Percentiles rank a stretch among this genome's conserved stretches.
Conservation (phyloP, 2,113 vertebrate genomes). For the Microcebus ravelobensis region DNA sequence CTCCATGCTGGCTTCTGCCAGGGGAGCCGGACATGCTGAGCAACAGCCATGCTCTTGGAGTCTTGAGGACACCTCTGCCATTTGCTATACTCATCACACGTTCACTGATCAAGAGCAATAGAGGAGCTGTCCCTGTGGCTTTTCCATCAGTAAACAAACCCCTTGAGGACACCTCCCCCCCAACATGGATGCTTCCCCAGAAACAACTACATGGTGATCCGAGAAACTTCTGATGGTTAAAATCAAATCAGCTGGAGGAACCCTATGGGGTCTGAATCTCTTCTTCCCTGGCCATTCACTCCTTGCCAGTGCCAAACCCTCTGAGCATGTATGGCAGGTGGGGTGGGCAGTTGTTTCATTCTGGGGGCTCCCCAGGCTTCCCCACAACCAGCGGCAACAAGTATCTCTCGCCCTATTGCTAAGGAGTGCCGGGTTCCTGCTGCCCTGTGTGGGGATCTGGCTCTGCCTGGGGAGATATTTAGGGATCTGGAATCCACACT, state of each 20-base stretch:
- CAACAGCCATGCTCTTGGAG: not conserved
- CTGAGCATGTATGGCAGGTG: too few species aligned
- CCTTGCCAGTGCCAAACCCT: too few species aligned
- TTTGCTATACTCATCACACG: not conserved
- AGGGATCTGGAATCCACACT: not conserved
- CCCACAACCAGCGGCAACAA: not conserved
- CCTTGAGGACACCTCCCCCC: not conserved
- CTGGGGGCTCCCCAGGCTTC: not conserved
- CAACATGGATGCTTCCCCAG: not conserved
- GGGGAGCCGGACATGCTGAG: fast-evolving
- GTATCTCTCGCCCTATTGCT: not conserved
- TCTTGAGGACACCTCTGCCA: fast-evolving
- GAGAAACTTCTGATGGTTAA: not conserved
- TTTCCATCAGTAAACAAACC: not conserved
- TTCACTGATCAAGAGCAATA: not conserved
- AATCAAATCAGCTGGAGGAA: not conserved
- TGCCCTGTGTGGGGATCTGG: not conserved
- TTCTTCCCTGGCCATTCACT: not conserved
- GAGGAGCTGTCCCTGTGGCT: not conserved
- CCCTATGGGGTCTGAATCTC: not conserved
- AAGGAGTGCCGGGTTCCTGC: not conserved
- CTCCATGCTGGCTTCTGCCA: fast-evolving
- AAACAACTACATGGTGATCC: not conserved
- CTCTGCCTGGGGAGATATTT: not conserved
- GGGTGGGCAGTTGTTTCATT: not conserved